A percentile compares a stretch with the other conserved stretches of the same genome.
Conservation (phyloP, 2,113 vertebrate species). For the Myrmecobius fasciatus region DNA sequence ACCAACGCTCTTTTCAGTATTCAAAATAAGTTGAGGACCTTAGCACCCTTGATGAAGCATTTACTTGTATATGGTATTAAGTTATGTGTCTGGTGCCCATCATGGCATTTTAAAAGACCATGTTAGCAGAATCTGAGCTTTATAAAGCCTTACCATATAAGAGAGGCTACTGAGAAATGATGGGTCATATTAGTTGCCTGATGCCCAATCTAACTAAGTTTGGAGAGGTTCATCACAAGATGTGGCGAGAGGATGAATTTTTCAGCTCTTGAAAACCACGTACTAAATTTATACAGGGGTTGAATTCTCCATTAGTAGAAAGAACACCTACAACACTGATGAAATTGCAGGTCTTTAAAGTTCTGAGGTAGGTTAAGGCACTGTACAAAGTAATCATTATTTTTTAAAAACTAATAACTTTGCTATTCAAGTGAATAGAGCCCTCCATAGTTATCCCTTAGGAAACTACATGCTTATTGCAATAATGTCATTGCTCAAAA, state of each 20-base stretch:
- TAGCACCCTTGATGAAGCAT: not conserved
- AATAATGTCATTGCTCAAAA: constrained; percentile 2
- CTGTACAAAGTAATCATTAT: too few relatives aligned
- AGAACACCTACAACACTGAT: not conserved
- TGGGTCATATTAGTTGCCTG: not conserved
- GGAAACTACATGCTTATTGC: not conserved
- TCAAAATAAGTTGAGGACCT: not conserved
- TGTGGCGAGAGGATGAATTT: not conserved
- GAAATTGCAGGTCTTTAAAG: not conserved
- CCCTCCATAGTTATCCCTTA: not conserved
- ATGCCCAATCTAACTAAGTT: not conserved
- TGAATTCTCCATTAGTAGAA: not conserved
- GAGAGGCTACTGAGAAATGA: not conserved
- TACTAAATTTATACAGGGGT: not conserved
- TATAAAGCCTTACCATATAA: not conserved
- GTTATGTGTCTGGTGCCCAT: not conserved
- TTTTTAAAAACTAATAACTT: too few relatives aligned
- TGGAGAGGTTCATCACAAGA: not conserved
- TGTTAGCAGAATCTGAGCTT: not conserved
- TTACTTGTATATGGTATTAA: not conserved
- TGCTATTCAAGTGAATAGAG: constrained; percentile 6
- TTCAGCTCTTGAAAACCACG: not conserved
- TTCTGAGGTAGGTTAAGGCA: not conserved
- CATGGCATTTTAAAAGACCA: not conserved
- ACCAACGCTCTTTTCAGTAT: not conserved